These are phyloP conservation scores for Alcis repandata DNA, from an alignment of 2,888 invertebrate genomes.

Conservation along the genomic window DNA sequence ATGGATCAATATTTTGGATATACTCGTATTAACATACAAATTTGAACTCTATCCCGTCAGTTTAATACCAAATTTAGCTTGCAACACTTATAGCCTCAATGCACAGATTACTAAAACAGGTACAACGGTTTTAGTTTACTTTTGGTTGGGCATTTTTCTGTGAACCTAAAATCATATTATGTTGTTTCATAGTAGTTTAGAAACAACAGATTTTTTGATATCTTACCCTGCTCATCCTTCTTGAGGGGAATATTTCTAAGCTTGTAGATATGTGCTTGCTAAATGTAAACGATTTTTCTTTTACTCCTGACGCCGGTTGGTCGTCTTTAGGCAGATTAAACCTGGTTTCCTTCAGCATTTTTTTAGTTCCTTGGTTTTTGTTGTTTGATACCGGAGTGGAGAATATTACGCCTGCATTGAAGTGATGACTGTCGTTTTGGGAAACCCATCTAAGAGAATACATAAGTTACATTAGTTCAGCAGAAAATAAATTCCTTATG, in stretches of 20 bases:
- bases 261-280: slow-evolving; percentile 82
- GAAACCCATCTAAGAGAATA: slow-evolving; percentile 81
- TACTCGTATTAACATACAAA: no score
- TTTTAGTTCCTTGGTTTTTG: slow-evolving; percentile 74
- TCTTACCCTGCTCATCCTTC: slow-evolving; percentile 78
- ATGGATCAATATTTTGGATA: no score
- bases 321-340: slow-evolving; percentile 87
- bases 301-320: slow-evolving; percentile 68
- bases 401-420: slow-evolving; percentile 90
- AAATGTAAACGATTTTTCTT: slow-evolving; percentile 75
- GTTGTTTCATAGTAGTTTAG: no score
- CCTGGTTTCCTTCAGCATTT: slow-evolving; percentile 86
- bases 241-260: slow-evolving; percentile 82
- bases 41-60: no score
- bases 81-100: no score
- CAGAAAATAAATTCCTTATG: background rate
- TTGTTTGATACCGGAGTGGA: slow-evolving; percentile 90
- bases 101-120: no score
- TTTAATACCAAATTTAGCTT: no score
- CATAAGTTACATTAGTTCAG: background rate
- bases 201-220: background rate
- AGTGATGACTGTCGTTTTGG: slow-evolving; percentile 87
- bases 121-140: no score
- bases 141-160: no score
- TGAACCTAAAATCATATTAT: no score